A percentile compares a stretch with the other conserved stretches of the same genome.
Conservation (phyloP, 2,113 vertebrate species). For the Mellivora capensis region DNA sequence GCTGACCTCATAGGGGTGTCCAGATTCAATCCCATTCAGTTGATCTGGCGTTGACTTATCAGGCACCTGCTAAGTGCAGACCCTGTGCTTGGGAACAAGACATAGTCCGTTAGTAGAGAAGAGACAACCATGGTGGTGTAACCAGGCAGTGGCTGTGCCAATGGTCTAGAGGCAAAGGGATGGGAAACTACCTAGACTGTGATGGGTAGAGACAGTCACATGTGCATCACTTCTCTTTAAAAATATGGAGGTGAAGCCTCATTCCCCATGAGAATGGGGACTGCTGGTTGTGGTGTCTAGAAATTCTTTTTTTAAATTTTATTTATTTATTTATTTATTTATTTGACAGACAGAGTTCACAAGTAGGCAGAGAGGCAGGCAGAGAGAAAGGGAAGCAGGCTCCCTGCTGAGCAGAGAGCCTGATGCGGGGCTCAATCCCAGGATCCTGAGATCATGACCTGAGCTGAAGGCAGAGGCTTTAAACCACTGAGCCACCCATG, state of each 20-base stretch:
- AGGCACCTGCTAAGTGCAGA: not conserved
- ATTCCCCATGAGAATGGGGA: slow-evolving; percentile 29
- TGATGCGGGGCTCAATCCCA: no score
- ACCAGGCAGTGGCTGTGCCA: no score
- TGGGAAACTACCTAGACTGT: not conserved
- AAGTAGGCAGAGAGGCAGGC: no score
- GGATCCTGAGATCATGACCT: no score
- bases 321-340: no score
- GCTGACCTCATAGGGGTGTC: not conserved
- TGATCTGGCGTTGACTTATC: not conserved
- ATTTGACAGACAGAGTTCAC: no score
- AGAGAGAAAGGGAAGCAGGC: no score
- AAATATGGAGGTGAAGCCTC: not conserved
- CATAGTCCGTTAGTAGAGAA: not conserved
- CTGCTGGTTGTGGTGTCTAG: slow-evolving; percentile 23
- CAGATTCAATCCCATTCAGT: not conserved
- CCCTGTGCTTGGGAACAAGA: not conserved
- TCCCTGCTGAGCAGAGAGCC: no score
- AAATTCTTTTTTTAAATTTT: no score
- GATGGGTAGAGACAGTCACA: no score
- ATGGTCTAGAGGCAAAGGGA: not conserved
- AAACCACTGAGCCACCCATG: no score
- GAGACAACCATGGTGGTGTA: fast-evolving
- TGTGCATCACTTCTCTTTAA: not conserved
- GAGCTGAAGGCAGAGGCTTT: no score